Evolutionary conservation across 2,113 vertebrate species (phyloP).

Genomic region (Ellobius talpinus): DNA sequence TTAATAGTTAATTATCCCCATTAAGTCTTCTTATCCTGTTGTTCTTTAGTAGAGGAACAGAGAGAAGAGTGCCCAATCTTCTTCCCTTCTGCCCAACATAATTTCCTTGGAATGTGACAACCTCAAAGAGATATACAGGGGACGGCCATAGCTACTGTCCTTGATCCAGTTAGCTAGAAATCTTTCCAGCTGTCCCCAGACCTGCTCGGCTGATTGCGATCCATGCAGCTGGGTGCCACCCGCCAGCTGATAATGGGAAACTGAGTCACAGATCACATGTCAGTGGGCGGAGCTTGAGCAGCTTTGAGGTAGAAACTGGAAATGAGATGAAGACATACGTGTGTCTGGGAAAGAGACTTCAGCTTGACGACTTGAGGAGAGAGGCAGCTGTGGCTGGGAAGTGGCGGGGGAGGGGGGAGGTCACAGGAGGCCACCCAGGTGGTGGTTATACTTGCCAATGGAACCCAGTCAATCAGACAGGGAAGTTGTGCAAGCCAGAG

Average conservation of each 20-base stretch:
- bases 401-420: neutral
- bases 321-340: neutral
- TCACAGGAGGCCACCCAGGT: neutral
- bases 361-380: neutral
- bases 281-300: neutral
- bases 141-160: neutral
- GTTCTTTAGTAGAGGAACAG: neutral
- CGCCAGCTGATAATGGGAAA: neutral
- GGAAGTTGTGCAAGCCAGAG: conserved; percentile 31
- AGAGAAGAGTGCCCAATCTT: neutral
- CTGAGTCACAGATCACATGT: neutral
- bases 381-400: neutral
- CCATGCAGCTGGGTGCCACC: neutral
- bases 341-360: neutral
- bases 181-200: neutral
- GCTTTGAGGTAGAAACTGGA: conserved; percentile 5
- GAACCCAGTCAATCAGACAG: conserved; percentile 45
- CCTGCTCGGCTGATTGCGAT: neutral
- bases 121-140: neutral
- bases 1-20: neutral
- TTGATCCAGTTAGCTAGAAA: neutral
- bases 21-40: neutral
- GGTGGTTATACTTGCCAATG: conserved; percentile 57
- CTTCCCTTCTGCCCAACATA: neutral
- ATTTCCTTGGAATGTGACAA: neutral